These are phyloP conservation scores for Decapterus maruadsi DNA, from an alignment of 2,797 vertebrate species.

Conservation along the genomic window DNA sequence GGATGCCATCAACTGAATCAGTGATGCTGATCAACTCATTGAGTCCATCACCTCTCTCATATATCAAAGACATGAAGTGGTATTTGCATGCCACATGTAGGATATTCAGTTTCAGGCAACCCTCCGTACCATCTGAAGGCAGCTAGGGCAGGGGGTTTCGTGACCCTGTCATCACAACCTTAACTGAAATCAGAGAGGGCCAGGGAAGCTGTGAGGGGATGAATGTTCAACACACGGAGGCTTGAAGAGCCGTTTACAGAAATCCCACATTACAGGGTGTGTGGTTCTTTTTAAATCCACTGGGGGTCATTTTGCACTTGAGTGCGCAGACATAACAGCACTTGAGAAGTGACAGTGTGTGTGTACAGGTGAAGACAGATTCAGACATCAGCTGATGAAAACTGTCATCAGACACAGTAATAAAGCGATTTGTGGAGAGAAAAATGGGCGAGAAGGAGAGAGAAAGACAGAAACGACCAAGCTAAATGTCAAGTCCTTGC, in stretches of 20 bases:
- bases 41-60: conserved; percentile 65
- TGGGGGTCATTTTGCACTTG: conserved; percentile 58
- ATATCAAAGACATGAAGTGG: conserved; percentile 72
- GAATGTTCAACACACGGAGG: conserved; percentile 22
- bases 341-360: conserved; percentile 65
- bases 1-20: conserved; percentile 33
- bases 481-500: conserved; percentile 41
- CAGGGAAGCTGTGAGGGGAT: conserved; percentile 43
- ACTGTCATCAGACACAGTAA: conserved; percentile 56
- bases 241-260: conserved; percentile 48
- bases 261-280: conserved; percentile 50
- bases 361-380: conserved; percentile 60
- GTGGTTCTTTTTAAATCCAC: conserved; percentile 58
- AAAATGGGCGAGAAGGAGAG: conserved; percentile 18
- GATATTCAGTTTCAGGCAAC: conserved; percentile 68
- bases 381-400: conserved; percentile 55
- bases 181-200: conserved; percentile 75
- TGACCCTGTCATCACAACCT: conserved; percentile 58
- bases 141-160: conserved; percentile 56
- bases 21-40: conserved; percentile 43
- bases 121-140: conserved; percentile 18
- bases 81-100: conserved; percentile 52
- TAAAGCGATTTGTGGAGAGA: conserved; percentile 58
- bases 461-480: background rate
- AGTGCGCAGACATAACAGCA: conserved; percentile 64